Evolutionary conservation across 2,113 vertebrate genomes (phyloP).

Genomic region (Athene noctua): DNA sequence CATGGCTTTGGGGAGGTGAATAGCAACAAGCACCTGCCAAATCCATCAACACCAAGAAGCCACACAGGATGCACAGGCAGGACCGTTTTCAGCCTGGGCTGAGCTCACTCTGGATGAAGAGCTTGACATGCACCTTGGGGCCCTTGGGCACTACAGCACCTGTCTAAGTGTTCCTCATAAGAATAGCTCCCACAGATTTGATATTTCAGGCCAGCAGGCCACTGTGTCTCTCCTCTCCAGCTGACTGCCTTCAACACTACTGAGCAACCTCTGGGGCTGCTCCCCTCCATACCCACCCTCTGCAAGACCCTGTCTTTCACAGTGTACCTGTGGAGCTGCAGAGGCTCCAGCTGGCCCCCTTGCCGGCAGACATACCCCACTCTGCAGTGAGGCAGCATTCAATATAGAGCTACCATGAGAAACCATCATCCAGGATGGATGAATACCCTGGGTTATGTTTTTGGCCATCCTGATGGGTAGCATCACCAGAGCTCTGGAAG

Average conservation of each 20-base stretch:
- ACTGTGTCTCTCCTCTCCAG: not conserved
- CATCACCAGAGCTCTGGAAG: not conserved
- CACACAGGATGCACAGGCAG: not conserved
- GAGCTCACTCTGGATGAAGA: not conserved
- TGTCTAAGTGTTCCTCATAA: not conserved
- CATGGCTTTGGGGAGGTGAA: not conserved
- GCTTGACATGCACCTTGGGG: not conserved
- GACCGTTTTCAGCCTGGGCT: not conserved
- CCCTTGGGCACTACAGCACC: not conserved
- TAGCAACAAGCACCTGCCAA: not conserved
- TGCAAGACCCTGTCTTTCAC: fast-evolving
- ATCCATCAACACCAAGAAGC: fast-evolving
- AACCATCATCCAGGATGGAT: not conserved
- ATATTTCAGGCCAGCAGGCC: not conserved
- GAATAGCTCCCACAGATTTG: not conserved
- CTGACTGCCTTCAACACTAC: not conserved
- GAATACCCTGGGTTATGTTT: not conserved
- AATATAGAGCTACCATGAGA: not conserved
- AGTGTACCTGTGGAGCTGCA: not conserved
- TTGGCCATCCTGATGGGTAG: not conserved
- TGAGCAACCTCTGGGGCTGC: not conserved
- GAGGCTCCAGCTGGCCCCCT: not conserved
- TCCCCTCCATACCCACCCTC: not conserved
- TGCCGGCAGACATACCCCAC: not conserved
- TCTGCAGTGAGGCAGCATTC: not conserved